Conservation (phyloP, 2,797 vertebrate genomes). For the Mycteria americana region DNA sequence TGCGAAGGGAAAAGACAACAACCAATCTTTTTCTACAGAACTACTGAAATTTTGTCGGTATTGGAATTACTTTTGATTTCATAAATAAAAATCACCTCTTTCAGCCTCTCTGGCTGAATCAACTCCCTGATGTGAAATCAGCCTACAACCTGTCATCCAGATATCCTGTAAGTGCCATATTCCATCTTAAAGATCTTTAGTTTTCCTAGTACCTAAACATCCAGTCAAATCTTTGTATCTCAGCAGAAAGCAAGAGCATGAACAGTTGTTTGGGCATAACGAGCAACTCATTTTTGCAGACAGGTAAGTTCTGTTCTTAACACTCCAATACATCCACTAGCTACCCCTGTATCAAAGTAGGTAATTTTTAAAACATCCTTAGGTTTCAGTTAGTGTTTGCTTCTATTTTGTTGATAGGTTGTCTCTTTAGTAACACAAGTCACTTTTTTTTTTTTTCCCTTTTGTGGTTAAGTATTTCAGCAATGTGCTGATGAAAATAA, state of each 20-base stretch:
- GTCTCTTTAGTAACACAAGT: background rate
- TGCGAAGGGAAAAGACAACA: background rate
- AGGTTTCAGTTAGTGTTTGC: background rate
- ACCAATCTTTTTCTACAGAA: background rate
- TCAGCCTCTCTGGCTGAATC: background rate
- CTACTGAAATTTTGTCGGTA: background rate
- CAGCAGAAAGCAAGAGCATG: background rate
- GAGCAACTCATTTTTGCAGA: background rate
- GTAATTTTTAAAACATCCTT: background rate
- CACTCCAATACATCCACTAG: background rate
- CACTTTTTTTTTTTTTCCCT: background rate
- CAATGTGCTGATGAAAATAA: background rate
- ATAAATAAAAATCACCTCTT: background rate
- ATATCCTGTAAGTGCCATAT: background rate
- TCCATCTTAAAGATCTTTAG: background rate
- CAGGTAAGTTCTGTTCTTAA: background rate
- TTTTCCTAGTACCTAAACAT: background rate
- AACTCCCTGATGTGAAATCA: background rate
- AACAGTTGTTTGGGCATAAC: background rate
- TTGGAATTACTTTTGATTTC: background rate
- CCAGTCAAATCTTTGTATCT: background rate
- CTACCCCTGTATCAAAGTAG: background rate
- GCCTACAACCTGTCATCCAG: background rate
- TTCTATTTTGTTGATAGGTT: background rate
- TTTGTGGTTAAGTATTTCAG: background rate